A percentile compares a stretch with the other conserved stretches of the same genome.
Conservation (phyloP, 2,797 vertebrate species). For the Danio albolineatus region DNA sequence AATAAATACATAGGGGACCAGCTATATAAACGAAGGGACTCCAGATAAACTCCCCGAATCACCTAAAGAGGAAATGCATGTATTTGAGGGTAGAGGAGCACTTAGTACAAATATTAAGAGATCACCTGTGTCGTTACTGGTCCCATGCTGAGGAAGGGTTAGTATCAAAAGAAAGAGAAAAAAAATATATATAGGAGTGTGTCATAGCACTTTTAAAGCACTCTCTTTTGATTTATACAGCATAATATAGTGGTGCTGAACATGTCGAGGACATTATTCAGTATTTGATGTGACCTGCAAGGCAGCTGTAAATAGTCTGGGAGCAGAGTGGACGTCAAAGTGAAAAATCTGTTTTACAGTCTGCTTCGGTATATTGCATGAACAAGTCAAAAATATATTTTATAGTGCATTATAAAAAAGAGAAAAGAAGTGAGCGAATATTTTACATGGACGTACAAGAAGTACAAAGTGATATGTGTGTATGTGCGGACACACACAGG, state of each 20-base stretch:
- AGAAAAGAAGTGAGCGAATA: neutral
- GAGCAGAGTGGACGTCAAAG: constrained; percentile 9
- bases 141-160: neutral
- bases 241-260: constrained; percentile 9
- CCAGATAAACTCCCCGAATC: constrained; percentile 15
- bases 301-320: constrained; percentile 31
- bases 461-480: no score
- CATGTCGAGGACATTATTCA: constrained; percentile 20
- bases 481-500: no score
- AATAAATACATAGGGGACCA: constrained; percentile 59
- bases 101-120: constrained; percentile 26
- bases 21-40: constrained; percentile 49
- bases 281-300: constrained; percentile 46
- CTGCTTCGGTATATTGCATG: no score
- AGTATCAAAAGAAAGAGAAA: neutral
- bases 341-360: constrained; percentile 28
- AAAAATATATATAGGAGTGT: neutral
- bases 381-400: neutral
- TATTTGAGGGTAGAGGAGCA: neutral
- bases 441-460: no score
- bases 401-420: neutral
- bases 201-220: constrained; percentile 1
- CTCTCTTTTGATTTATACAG: constrained; percentile 23
- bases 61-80: constrained; percentile 36
- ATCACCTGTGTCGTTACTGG: constrained; percentile 1